A percentile compares a stretch with the other conserved stretches of the same genome.
These are phyloP conservation scores for Drosophila funebris DNA, from an alignment of 1,140 invertebrate genomes.

Conservation along the genomic window DNA sequence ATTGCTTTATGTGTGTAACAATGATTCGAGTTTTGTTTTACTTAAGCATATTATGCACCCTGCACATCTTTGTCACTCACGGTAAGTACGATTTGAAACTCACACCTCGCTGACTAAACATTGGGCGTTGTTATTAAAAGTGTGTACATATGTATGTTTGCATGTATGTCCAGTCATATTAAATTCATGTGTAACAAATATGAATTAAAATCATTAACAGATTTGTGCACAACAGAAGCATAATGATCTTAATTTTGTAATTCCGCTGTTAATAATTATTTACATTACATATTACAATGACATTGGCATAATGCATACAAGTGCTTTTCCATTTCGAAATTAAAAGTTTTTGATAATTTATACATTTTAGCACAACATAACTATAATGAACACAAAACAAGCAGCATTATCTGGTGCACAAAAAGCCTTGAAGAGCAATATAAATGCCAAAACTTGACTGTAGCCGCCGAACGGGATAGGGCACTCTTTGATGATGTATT, in stretches of 20 bases:
- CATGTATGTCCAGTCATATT: not conserved
- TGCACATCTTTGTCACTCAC: slow-evolving; percentile 33
- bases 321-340: too few relatives aligned
- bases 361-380: slow-evolving; percentile 72
- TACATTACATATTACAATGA: too few relatives aligned
- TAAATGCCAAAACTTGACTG: slow-evolving; percentile 90
- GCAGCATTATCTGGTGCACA: slow-evolving; percentile 89
- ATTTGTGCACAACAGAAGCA: slow-evolving; percentile 68
- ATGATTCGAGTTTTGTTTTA: slow-evolving; percentile 44
- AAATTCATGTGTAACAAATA: not conserved
- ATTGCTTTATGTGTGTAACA: slow-evolving; percentile 18
- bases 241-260: too few relatives aligned
- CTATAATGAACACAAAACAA: slow-evolving; percentile 66
- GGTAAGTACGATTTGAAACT: slow-evolving; percentile 33
- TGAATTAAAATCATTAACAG: not conserved
- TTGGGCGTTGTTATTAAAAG: slow-evolving; percentile 58
- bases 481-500: slow-evolving; percentile 87
- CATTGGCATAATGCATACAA: too few relatives aligned
- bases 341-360: too few relatives aligned
- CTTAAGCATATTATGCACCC: slow-evolving; percentile 45
- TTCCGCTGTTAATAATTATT: too few relatives aligned
- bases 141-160: slow-evolving; percentile 7
- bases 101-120: slow-evolving; percentile 30
- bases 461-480: slow-evolving; percentile 87
- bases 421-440: slow-evolving; percentile 88